Base-by-base conservation (phyloP, 2,888 invertebrate species). In the Balanococcus diminutus region DNA sequence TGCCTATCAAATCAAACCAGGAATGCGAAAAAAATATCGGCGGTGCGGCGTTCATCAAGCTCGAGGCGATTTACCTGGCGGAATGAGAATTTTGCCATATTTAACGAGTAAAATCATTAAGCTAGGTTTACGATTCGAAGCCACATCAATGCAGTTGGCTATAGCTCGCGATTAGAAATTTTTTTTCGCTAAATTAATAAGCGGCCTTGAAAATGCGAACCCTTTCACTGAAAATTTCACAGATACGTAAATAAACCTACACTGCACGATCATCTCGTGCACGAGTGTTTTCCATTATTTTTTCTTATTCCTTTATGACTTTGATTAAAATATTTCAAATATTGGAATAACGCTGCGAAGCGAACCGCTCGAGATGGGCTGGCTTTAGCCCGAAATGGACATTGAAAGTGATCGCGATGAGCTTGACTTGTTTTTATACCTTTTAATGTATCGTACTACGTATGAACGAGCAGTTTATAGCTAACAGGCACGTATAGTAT, bases 321-420 rank as follows among this genome's bases (percentile, higher is more conserved):
- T 42, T 56, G 22, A 56, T 56, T 56, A 56, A 56, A 56, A 56
- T 56, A 56, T 56, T 56, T 56, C 9, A 22, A 22, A 56, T 56
- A 56, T 56, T 42, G 42, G 42, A 42, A 16, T 42, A 42, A 42
- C 42, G 42, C 42, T 42, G 42, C 42, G 9, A n/a, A n/a, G 1
- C 56, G 56, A 46, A n/a, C 16, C 11, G 46, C 14, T 46, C 56
- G 42, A n/a, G n/a, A 42, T 42, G 56, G 56, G 61, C n/a, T n/a
- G n/a, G n/a, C n/a, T 67, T 67, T 28, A 22, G 61, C 61, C 25
- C 22, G 61, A 67, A 67, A 67, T 67, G 61, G 61, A 67, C 61
- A 67, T 67, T 67, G 61, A 67, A 67, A 67, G 61, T 67, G 61
- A 67, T 67, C 61, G 25, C 61, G 61, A 28, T 67, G 61, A 67